A percentile compares a stretch with the other conserved stretches of the same genome.
Conservation (phyloP, 2,888 invertebrate species). For the Cheilosia vulpina region DNA sequence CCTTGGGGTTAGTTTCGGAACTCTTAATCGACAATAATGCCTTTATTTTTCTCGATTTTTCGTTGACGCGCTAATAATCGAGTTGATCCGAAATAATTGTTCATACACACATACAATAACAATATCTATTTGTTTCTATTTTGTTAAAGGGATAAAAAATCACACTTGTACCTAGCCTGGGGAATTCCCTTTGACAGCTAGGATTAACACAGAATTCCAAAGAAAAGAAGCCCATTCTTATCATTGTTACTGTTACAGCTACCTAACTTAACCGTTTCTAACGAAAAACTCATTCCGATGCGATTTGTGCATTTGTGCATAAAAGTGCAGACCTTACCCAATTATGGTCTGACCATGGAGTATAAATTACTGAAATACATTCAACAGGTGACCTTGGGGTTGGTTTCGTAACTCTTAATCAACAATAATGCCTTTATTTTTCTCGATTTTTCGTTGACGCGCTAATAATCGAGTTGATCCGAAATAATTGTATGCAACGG, state of each 20-base stretch:
- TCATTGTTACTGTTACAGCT: no score
- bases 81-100: slow-evolving; percentile 2
- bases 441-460: neutral
- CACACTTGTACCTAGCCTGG: no score
- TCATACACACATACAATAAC: no score
- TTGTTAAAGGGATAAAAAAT: no score
- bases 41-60: neutral
- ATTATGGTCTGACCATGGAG: slow-evolving; percentile 29
- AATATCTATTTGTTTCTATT: no score
- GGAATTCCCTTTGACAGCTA: no score
- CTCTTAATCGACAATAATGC: neutral
- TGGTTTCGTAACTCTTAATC: slow-evolving; percentile 32
- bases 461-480: slow-evolving; percentile 3
- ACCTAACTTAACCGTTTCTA: neutral
- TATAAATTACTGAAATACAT: slow-evolving; percentile 30
- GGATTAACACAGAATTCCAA: no score
- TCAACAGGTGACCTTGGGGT: slow-evolving; percentile 37
- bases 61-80: slow-evolving; percentile 7
- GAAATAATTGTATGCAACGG: slow-evolving; percentile 1
- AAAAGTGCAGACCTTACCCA: slow-evolving; percentile 21
- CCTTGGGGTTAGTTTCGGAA: slow-evolving; percentile 44
- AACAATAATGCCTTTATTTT: neutral
- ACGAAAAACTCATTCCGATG: neutral
- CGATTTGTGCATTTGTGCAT: neutral
- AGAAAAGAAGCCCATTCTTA: no score